Evolutionary conservation across 2,797 vertebrate species (phyloP).

Genomic region (Botia almorhae): DNA sequence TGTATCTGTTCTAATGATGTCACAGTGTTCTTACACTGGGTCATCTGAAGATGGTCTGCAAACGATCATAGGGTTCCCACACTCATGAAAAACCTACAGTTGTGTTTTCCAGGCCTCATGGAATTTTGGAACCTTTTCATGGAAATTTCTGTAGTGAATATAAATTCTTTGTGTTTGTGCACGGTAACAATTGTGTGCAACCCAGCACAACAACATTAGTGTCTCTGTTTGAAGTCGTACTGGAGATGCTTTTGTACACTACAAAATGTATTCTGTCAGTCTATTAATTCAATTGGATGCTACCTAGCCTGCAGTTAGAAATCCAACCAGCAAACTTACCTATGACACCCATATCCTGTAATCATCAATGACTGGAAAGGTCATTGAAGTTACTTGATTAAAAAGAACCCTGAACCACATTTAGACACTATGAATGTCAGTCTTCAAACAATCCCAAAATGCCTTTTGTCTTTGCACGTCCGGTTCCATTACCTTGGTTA

Average conservation of each 20-base stretch:
- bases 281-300: not conserved
- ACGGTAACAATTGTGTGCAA: too few species aligned
- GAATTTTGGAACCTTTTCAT: not conserved
- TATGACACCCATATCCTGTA: not conserved
- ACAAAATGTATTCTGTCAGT: too few species aligned
- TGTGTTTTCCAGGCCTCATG: not conserved
- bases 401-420: not conserved
- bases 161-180: too few species aligned
- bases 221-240: too few species aligned
- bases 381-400: not conserved
- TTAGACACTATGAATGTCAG: not conserved
- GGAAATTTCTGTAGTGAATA: too few species aligned
- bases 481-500: not conserved
- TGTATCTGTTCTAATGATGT: not conserved
- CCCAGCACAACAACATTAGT: too few species aligned
- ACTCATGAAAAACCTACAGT: not conserved
- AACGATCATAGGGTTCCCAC: not conserved
- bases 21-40: not conserved
- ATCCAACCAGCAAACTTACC: not conserved
- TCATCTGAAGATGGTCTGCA: not conserved
- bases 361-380: not conserved
- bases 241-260: too few species aligned
- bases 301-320: not conserved
- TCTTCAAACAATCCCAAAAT: not conserved
- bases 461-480: not conserved